Evolutionary conservation across 30 jellyfish, hydroid and myxozoan species (phyloP).

Genomic region (Sanderia malayensis): DNA sequence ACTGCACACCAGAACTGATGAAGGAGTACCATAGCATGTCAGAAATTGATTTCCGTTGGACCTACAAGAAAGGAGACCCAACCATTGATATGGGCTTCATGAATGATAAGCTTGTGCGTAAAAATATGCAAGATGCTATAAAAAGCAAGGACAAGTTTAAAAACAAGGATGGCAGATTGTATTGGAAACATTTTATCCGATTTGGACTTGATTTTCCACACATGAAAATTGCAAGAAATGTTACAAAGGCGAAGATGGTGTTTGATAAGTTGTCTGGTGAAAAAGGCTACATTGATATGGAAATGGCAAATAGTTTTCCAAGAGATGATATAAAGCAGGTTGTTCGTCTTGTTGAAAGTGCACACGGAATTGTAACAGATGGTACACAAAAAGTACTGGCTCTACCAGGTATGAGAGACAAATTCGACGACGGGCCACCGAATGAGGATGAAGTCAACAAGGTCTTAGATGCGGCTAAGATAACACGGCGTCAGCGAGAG

Average conservation of each 20-base stretch:
- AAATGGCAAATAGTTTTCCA: constrained; percentile 28
- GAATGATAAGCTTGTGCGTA: constrained; percentile 66
- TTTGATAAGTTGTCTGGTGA: constrained; percentile 30
- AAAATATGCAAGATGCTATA: constrained; percentile 18
- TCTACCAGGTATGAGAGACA: constrained; percentile 71
- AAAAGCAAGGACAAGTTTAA: constrained; percentile 10
- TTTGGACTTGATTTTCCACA: constrained; percentile 50
- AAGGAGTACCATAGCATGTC: constrained; percentile 69
- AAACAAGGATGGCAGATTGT: constrained; percentile 42
- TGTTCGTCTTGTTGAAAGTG: constrained; percentile 69
- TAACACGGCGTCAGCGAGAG: constrained; percentile 27
- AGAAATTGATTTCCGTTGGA: constrained; percentile 83
- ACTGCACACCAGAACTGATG: constrained; percentile 62
- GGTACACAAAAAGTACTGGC: constrained; percentile 64
- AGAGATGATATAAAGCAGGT: constrained; percentile 56
- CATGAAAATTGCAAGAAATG: constrained; percentile 53
- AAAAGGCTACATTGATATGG: constrained; percentile 54
- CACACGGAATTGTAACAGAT: constrained; percentile 92
- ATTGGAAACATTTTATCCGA: constrained; percentile 56
- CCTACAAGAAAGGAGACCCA: constrained; percentile 84
- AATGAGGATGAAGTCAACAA: constrained; percentile 19
- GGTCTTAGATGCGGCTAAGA: constrained; percentile 35
- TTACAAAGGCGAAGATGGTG: constrained; percentile 30
- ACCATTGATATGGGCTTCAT: constrained; percentile 89
- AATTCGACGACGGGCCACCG: constrained; percentile 39